phyloP scores from a whole-genome alignment of 2,113 vertebrate species.

The Redunca redunca region DNA sequence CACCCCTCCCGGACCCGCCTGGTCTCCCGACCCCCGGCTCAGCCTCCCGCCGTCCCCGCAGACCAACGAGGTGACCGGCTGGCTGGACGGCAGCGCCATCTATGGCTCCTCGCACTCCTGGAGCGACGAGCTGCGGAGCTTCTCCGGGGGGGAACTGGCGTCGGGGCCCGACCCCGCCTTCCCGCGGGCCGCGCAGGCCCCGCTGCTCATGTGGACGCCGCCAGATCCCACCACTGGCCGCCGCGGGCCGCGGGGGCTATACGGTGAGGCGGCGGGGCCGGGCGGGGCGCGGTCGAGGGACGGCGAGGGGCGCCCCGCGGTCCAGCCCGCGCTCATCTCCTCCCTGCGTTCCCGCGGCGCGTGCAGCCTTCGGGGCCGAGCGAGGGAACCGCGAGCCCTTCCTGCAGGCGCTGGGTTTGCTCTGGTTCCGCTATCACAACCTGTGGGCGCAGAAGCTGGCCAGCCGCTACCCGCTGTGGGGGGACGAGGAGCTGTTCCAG shows the following conservation, averaged over 20 bases:
- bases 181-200: slow-evolving; percentile 73
- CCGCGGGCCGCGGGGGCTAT: slow-evolving; percentile 78
- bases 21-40: neutral
- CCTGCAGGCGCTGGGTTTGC: slow-evolving; percentile 87
- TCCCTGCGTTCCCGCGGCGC: neutral
- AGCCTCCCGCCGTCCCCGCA: slow-evolving; percentile 55
- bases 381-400: slow-evolving; percentile 93
- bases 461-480: slow-evolving; percentile 81
- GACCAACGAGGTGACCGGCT: slow-evolving; percentile 91
- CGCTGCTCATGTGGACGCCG: slow-evolving; percentile 87
- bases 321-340: neutral
- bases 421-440: slow-evolving; percentile 97
- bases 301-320: neutral
- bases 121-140: slow-evolving; percentile 91
- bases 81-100: slow-evolving; percentile 97
- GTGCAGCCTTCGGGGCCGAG: slow-evolving; percentile 90
- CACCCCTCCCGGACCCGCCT: neutral
- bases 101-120: slow-evolving; percentile 93
- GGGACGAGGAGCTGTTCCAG: slow-evolving; percentile 93
- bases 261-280: slow-evolving; percentile 74
- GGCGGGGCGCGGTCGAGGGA: neutral
- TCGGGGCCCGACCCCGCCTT: slow-evolving; percentile 65
- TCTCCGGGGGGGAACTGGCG: slow-evolving; percentile 84
- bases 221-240: slow-evolving; percentile 85
- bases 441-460: slow-evolving; percentile 80